These are phyloP conservation scores for Coptodon rendalli DNA, from an alignment of 2,113 vertebrate genomes.

Conservation along the genomic window DNA sequence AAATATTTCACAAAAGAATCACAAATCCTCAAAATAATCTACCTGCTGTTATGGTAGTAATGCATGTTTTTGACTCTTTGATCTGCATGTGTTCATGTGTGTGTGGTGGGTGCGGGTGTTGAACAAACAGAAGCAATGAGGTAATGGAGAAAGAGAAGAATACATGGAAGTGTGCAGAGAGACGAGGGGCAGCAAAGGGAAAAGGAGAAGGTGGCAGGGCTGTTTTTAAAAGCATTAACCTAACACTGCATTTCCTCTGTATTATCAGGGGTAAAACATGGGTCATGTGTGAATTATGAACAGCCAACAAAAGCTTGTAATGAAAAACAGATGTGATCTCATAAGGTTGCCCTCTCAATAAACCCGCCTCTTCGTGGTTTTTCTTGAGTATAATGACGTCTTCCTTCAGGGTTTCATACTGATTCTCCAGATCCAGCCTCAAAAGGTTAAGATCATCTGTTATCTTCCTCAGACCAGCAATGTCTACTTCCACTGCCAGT, in stretches of 20 bases:
- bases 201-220: not conserved
- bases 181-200: not conserved
- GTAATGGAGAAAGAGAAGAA: conserved; percentile 42
- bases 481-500: conserved; percentile 56
- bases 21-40: not conserved
- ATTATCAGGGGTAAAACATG: not conserved
- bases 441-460: conserved; percentile 60
- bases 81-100: not conserved
- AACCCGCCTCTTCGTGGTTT: conserved; percentile 69
- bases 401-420: conserved; percentile 60
- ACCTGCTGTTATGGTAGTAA: not conserved
- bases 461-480: conserved; percentile 37
- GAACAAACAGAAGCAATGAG: conserved; percentile 15
- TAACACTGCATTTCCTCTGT: not conserved
- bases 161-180: conserved; percentile 37
- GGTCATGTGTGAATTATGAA: not conserved
- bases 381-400: conserved; percentile 63
- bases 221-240: not conserved
- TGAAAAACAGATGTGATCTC: not conserved
- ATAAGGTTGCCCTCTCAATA: not conserved
- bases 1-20: not conserved
- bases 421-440: conserved; percentile 60
- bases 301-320: not conserved
- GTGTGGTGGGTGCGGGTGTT: not conserved
- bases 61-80: not conserved